Evolutionary conservation across 2,888 invertebrate species (phyloP).

Genomic region (Scrobipalpa atriplicella): DNA sequence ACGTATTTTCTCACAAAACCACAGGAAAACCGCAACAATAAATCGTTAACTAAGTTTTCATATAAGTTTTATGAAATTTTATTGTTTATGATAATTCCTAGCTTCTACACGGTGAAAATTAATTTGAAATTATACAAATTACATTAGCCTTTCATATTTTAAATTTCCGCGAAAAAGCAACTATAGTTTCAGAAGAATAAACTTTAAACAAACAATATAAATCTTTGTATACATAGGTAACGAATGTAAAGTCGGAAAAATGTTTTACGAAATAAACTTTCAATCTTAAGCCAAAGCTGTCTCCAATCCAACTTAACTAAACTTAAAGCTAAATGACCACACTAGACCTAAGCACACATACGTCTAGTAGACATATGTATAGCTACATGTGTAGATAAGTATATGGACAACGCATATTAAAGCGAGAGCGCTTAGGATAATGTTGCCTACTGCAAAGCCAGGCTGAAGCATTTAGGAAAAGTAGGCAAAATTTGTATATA

Average conservation of each 20-base stretch:
- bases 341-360: constrained; percentile 8
- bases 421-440: constrained; percentile 41
- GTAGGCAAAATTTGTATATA: too few species aligned
- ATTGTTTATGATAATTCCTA: neutral
- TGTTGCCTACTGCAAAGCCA: neutral
- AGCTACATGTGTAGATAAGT: constrained; percentile 4
- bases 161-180: too few species aligned
- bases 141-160: too few species aligned
- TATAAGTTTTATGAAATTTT: too few species aligned
- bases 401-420: constrained; percentile 25
- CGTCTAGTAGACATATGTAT: constrained; percentile 8
- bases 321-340: constrained; percentile 16
- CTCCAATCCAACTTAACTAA: neutral
- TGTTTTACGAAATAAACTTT: neutral
- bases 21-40: constrained; percentile 16
- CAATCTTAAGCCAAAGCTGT: neutral
- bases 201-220: too few species aligned
- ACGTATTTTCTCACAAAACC: neutral
- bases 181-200: too few species aligned
- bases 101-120: too few species aligned
- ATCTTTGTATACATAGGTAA: too few species aligned
- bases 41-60: too few species aligned
- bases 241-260: neutral
- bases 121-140: too few species aligned
- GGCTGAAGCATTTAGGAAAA: neutral